Conservation (phyloP, 2,113 vertebrate species). For the Orthonyx spaldingii region DNA sequence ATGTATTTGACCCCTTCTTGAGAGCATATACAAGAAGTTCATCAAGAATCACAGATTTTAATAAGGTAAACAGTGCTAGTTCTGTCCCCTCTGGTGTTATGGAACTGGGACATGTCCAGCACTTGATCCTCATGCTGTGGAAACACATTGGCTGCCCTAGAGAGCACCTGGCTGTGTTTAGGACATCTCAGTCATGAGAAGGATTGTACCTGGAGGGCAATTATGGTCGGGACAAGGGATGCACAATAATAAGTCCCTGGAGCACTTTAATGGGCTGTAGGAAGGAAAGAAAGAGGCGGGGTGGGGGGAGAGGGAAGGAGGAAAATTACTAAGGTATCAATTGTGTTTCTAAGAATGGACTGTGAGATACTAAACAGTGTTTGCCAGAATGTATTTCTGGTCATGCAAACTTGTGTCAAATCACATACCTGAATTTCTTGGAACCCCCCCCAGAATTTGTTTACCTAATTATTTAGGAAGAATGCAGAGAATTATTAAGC, state of each 20-base stretch:
- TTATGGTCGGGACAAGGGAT: slow-evolving; percentile 80
- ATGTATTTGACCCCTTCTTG: slow-evolving; percentile 40
- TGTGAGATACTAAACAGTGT: not conserved
- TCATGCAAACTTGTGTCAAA: not conserved
- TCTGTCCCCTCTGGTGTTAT: slow-evolving; percentile 23
- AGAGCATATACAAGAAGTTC: slow-evolving; percentile 31
- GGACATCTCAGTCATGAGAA: slow-evolving; percentile 60
- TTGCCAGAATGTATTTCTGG: not conserved
- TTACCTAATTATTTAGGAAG: slow-evolving; percentile 7
- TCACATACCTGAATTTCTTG: not conserved
- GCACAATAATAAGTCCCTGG: slow-evolving; percentile 77
- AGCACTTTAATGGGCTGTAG: slow-evolving; percentile 76
- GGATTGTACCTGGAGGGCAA: slow-evolving; percentile 80
- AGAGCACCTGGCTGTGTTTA: slow-evolving; percentile 66
- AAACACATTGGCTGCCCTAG: slow-evolving; percentile 39
- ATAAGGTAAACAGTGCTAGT: slow-evolving; percentile 55
- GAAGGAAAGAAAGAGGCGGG: slow-evolving; percentile 56
- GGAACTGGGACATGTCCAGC: slow-evolving; percentile 54
- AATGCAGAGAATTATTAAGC: not conserved
- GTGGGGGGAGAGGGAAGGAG: accelerated
- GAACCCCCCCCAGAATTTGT: not conserved
- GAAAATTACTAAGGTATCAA: slow-evolving; percentile 61
- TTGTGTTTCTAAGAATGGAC: slow-evolving; percentile 2
- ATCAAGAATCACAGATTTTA: slow-evolving; percentile 62
- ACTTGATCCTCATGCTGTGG: slow-evolving; percentile 41